These are phyloP conservation scores for Pseudococcus longispinus DNA, from an alignment of 2,888 invertebrate genomes.

Conservation along the genomic window DNA sequence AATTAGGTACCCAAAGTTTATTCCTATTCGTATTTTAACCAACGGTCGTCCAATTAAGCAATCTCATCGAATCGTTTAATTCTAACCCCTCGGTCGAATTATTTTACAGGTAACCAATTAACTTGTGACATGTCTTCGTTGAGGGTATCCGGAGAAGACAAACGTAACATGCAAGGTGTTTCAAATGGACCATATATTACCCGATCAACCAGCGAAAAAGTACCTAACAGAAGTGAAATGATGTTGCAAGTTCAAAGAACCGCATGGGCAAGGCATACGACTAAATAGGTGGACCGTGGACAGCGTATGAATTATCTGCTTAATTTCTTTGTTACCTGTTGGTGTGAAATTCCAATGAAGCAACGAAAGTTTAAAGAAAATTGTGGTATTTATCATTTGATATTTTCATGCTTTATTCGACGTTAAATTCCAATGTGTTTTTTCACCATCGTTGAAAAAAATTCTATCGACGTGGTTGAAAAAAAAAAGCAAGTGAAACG, in stretches of 20 bases:
- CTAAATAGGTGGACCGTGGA: constrained; percentile 69
- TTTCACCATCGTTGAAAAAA: not conserved
- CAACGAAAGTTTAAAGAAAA: constrained; percentile 32
- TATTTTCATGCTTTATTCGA: constrained; percentile 6
- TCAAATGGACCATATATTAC: constrained; percentile 70
- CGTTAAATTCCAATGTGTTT: not conserved
- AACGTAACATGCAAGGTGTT: constrained; percentile 54
- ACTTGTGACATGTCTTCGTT: constrained; percentile 65
- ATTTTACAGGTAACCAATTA: constrained; percentile 53
- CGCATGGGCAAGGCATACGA: constrained; percentile 87
- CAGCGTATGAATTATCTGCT: not conserved
- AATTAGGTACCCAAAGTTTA: constrained; percentile 47
- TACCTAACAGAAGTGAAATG: constrained; percentile 83
- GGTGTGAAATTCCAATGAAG: constrained; percentile 13
- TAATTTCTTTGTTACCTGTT: constrained; percentile 15
- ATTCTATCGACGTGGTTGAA: not conserved
- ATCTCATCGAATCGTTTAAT: not conserved
- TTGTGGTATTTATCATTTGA: not conserved
- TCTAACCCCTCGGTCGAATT: not conserved
- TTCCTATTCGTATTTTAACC: not conserved
- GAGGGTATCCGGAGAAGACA: constrained; percentile 65
- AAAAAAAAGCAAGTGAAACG: not conserved
- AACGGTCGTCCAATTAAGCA: not conserved
- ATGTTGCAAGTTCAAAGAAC: constrained; percentile 83
- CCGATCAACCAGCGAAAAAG: constrained; percentile 83